Evolutionary conservation across 1,140 invertebrate species (phyloP), one percentile per base, ranked within the genome.

Genomic region (Drosophila sp.): DNA sequence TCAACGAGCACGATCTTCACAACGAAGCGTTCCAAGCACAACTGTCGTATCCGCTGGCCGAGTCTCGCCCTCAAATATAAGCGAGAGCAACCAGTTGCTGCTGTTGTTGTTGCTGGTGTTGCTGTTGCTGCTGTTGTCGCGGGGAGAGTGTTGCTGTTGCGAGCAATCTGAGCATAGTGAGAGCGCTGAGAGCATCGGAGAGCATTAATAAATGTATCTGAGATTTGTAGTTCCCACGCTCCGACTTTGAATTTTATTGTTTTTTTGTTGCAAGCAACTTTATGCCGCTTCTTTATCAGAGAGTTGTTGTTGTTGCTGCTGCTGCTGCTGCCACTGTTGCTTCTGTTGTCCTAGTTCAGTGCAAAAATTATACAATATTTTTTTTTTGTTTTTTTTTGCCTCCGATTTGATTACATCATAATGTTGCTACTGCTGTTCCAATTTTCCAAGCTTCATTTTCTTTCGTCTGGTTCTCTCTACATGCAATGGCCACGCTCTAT

Each of bases 11-110:
- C 84, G 90, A 90, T 86, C 90, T 91, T 80, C 77, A 91, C 90
- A 87, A 72, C 79, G 77, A 79, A 90, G 85, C 90, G 90, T 91
- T 91, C 82, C 80, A 91, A 90, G 89, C 90, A 91, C 90, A 91
- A 91, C 89, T 86, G 83, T 79, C 70, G 80, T 74, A 76, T 69
- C 73, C 60, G 77, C n/a, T 55, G 50, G 56, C 73, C 83, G 58
- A 72, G 70, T 35, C 44, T 50, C 84, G 80, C 72, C 72, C 72
- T 70, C 80, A 86, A 87, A 79, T 87, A 87, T 82, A 76, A 65
- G 76, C 80, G 66, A 60, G 27, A 38, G 69, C 44, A 44, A 47
- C 38, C 61, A 47, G 61, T 50, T 63, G 61, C 30, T 35, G 56
- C 17, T 58, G 56, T 50, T 50, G 44, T 5, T 23, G 44, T 27